Evolutionary conservation across 23 tunicate species (phyloP).

Genomic region (Diplosoma virens): DNA sequence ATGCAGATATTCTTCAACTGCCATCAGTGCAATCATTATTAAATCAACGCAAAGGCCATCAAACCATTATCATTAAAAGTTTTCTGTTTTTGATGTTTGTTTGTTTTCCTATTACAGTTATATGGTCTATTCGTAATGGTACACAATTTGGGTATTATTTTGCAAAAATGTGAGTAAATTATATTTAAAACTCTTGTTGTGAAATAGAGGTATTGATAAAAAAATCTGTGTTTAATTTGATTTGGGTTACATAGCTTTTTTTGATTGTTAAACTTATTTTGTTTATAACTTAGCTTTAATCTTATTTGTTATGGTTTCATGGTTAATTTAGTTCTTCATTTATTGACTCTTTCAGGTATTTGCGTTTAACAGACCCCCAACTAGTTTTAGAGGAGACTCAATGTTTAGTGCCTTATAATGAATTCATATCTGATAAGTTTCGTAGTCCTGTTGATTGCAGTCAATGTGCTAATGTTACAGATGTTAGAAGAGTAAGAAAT

Average conservation of each 20-base stretch:
- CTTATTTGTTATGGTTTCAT: not conserved
- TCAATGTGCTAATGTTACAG: constrained; percentile 60
- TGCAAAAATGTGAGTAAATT: constrained; percentile 40
- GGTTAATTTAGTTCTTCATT: not conserved
- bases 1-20: constrained; percentile 43
- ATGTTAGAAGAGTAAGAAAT: constrained; percentile 29
- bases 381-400: constrained; percentile 8
- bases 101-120: constrained; percentile 37
- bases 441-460: constrained; percentile 71
- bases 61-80: constrained; percentile 1
- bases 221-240: too few relatives aligned
- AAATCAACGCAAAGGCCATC: constrained; percentile 28
- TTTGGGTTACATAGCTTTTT: too few relatives aligned
- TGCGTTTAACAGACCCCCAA: not conserved
- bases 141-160: constrained; percentile 32
- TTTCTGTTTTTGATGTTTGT: constrained; percentile 26
- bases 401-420: constrained; percentile 31
- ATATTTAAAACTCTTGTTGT: too few relatives aligned
- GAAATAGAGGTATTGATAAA: too few relatives aligned
- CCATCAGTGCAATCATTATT: constrained; percentile 29
- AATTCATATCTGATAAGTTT: constrained; percentile 52
- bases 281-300: too few relatives aligned
- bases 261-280: too few relatives aligned
- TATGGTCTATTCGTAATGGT: constrained; percentile 18
- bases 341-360: not conserved